Conservation (phyloP, 2,113 vertebrate genomes). For the Gallinago jamesoni region DNA sequence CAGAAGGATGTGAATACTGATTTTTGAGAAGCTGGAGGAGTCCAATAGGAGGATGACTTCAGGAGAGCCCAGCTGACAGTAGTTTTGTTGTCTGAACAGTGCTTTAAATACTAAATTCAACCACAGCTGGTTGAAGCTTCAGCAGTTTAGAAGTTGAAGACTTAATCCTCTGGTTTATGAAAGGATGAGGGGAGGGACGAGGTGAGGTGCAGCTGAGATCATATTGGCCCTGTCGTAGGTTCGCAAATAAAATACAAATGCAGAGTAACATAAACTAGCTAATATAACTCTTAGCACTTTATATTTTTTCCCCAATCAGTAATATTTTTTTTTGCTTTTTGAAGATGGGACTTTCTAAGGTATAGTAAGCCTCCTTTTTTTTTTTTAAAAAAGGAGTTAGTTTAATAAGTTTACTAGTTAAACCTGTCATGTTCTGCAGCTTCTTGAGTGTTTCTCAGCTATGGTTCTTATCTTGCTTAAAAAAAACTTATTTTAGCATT, state of each 20-base stretch:
- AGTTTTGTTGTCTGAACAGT: background rate
- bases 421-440: background rate
- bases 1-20: background rate
- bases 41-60: background rate
- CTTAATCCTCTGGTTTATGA: background rate
- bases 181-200: background rate
- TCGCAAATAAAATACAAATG: background rate
- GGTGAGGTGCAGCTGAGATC: background rate
- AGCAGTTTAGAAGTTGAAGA: background rate
- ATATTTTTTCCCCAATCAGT: background rate
- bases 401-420: background rate
- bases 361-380: background rate
- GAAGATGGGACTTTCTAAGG: background rate
- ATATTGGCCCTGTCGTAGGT: background rate
- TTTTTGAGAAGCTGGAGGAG: background rate
- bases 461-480: background rate
- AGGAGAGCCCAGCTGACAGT: background rate
- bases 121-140: background rate
- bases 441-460: background rate
- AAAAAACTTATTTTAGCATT: rapidly evolving
- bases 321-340: background rate
- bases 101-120: background rate
- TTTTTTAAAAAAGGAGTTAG: background rate
- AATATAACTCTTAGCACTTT: background rate
- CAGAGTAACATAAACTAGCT: background rate